Evolutionary conservation across 2,888 invertebrate species (phyloP).

Genomic region (Metallyticus violacea): DNA sequence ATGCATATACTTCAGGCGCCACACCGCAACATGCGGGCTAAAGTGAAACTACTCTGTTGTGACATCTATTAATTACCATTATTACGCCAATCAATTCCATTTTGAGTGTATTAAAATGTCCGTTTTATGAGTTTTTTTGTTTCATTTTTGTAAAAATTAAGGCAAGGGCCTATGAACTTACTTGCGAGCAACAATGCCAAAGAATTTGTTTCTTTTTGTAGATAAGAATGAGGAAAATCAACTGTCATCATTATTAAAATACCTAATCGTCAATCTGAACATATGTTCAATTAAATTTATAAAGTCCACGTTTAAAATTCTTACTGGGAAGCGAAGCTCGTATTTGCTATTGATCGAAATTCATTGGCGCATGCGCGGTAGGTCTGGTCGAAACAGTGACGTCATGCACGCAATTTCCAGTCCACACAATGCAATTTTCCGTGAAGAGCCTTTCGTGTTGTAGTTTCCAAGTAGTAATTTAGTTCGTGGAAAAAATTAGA

Average conservation of each 20-base stretch:
- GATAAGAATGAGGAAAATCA: too few species aligned
- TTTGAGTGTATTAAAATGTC: not conserved
- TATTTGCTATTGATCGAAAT: not conserved
- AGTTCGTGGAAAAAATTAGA: not conserved
- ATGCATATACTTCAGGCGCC: not conserved
- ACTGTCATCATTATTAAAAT: too few species aligned
- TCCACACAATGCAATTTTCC: not conserved
- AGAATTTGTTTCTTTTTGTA: too few species aligned
- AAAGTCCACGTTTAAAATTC: too few species aligned
- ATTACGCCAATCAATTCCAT: not conserved
- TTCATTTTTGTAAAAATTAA: too few species aligned
- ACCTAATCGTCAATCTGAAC: too few species aligned
- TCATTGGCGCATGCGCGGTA: not conserved
- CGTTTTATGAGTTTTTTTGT: too few species aligned
- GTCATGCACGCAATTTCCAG: not conserved
- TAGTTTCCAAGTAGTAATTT: not conserved
- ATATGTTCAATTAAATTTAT: too few species aligned
- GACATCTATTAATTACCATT: not conserved
- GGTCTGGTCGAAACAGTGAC: not conserved
- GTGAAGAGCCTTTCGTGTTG: not conserved
- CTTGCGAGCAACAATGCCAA: too few species aligned
- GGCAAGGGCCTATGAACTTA: too few species aligned
- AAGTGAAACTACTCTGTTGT: not conserved
- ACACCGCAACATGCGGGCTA: not conserved
- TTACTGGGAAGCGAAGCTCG: not conserved